A percentile compares a stretch with the other conserved stretches of the same genome.
These are phyloP conservation scores for Todiramphus chloris DNA, from an alignment of 2,113 vertebrate genomes.

Conservation along the genomic window DNA sequence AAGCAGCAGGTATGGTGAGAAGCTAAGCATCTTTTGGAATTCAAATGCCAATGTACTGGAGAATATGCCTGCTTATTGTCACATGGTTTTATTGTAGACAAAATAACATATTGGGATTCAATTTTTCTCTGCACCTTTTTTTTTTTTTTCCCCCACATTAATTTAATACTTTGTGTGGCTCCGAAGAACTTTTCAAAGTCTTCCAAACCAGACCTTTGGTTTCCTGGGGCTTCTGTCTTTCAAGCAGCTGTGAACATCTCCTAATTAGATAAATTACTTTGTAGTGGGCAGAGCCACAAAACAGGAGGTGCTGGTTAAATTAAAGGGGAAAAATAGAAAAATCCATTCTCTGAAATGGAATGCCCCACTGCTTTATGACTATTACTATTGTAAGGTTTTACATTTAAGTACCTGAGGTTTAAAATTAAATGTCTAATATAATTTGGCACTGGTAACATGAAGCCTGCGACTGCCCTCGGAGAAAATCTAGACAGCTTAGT, in stretches of 20 bases:
- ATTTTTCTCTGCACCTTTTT: conserved; percentile 63
- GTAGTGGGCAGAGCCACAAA: conserved; percentile 69
- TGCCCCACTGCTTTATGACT: conserved; percentile 77
- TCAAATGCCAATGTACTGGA: conserved; percentile 33
- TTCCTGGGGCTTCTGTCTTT: conserved; percentile 68
- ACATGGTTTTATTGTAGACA: conserved; percentile 60
- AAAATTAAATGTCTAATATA: conserved; percentile 81
- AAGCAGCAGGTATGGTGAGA: conserved; percentile 54
- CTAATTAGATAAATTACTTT: conserved; percentile 81
- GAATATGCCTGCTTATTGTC: conserved; percentile 59
- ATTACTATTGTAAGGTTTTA: conserved; percentile 72
- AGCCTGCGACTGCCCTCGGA: conserved; percentile 68
- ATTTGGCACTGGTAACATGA: conserved; percentile 74
- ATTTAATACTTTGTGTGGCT: conserved; percentile 77
- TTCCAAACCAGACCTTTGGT: conserved; percentile 61
- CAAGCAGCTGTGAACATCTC: conserved; percentile 71
- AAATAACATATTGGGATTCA: conserved; percentile 66
- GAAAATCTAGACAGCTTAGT: conserved; percentile 69
- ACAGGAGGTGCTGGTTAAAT: conserved; percentile 77
- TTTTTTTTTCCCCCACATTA: conserved; percentile 37
- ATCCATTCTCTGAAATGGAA: conserved; percentile 68
- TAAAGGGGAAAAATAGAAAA: conserved; percentile 66
- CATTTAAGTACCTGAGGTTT: conserved; percentile 78
- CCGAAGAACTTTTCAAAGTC: conserved; percentile 73
- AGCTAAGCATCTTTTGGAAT: conserved; percentile 57